Base-by-base conservation (phyloP, 1,140 invertebrate species). In the Drosophila neocordata region DNA sequence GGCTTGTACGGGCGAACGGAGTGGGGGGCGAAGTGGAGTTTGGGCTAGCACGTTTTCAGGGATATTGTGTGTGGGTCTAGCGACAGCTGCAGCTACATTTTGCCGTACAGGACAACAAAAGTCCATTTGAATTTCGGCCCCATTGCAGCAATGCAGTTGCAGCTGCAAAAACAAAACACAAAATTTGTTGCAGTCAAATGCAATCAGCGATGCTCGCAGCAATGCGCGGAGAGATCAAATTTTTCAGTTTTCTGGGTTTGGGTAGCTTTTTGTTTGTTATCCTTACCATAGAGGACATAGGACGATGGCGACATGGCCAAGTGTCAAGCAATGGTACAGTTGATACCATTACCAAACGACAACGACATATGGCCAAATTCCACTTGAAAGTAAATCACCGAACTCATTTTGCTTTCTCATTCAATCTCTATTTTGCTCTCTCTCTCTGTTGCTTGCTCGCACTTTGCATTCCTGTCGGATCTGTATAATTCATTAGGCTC, bases 401-500 rank as follows among this genome's bases (percentile, higher is more conserved):
- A 55, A 72, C 65, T 78, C 58, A 37, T 15, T 15, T 31, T 15
- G 15, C 13, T 15, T n/a, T 44, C 41, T 44, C 41, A 44, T 2
- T 18, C 6, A 15, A 44, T 44, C 31, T 8, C 1, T 41, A 13
- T 27, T 13, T 22, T n/a, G 1, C n/a, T 24, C 24, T 12, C 27
- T 41, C 8, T 27, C n/a, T n/a, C 44, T 13, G 8, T 35, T 12
- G 5, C 15, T 62, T n/a, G n/a, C n/a, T n/a, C n/a, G n/a, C n/a
- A n/a, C 13, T 37, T 7, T 41, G 41, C 41, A 48, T 51, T 52
- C 64, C 59, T 52, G 27, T 18, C 41, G 58, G 53, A 44, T 18
- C 48, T 87, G 31, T 74, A 85, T 85, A 69, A 87, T 87, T 81
- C 69, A 87, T 71, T 69, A 52, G 61, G 18, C 58, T 66, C 48